Conservation (phyloP, 2,113 vertebrate species). For the Numenius arquata region DNA sequence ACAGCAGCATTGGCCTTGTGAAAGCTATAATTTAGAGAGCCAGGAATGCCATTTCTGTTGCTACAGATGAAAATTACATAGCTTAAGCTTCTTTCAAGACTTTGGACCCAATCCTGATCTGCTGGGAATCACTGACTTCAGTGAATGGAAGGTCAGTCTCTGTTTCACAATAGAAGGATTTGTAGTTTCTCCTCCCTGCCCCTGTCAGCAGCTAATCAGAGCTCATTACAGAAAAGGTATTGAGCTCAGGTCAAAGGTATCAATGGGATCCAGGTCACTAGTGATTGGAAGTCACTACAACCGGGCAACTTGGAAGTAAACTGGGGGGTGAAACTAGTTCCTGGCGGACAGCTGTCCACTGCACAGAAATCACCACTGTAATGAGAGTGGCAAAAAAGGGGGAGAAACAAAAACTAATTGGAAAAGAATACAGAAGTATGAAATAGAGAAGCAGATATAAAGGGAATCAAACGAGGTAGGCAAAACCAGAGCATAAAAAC, state of each 20-base stretch:
- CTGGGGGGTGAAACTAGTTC: neutral
- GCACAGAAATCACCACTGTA: neutral
- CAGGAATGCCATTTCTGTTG: constrained; percentile 35
- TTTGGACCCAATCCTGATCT: constrained; percentile 14
- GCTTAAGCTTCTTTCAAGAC: constrained; percentile 38
- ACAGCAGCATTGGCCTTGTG: neutral
- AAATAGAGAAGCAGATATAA: neutral
- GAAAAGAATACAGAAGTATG: neutral
- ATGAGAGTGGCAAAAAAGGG: neutral
- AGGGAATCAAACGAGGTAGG: neutral
- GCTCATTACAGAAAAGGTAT: neutral
- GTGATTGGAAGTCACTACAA: neutral
- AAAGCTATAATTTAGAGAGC: constrained; percentile 21
- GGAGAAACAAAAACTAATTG: neutral
- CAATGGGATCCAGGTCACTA: neutral
- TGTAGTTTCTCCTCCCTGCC: neutral
- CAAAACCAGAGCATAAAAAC: neutral
- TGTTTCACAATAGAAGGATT: constrained; percentile 31
- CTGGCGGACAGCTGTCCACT: neutral
- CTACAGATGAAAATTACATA: constrained; percentile 24
- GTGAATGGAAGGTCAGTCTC: neutral
- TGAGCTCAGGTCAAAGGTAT: neutral
- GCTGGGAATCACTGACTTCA: neutral
- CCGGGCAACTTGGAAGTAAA: neutral
- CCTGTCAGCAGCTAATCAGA: neutral